Conservation (phyloP, 2,888 invertebrate species). For the Sphinx pinastri region DNA sequence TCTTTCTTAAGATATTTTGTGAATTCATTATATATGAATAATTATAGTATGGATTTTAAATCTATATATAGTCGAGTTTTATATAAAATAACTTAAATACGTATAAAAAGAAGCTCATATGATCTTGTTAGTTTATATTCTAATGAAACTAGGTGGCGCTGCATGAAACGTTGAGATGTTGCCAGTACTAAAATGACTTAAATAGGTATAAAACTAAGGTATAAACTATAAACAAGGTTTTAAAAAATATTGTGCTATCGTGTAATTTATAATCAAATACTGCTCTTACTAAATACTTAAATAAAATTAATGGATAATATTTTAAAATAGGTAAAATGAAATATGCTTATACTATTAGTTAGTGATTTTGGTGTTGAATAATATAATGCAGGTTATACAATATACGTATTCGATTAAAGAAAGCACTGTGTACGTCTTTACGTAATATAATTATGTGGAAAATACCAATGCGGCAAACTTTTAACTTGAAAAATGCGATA, state of each 20-base stretch:
- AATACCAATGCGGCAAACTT: too few species aligned
- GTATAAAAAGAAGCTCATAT: background rate
- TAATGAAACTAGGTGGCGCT: conserved; percentile 17
- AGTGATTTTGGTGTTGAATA: too few species aligned
- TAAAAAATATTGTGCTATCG: background rate
- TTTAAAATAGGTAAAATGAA: too few species aligned
- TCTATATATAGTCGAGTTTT: background rate
- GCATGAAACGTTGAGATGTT: background rate
- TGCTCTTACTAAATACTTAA: too few species aligned
- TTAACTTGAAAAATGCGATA: too few species aligned
- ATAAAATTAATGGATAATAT: too few species aligned
- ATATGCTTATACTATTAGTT: too few species aligned
- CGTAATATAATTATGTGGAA: too few species aligned
- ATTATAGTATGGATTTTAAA: background rate
- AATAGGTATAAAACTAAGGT: background rate
- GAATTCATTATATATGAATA: background rate
- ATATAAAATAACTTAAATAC: background rate
- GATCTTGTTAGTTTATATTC: background rate
- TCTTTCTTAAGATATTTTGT: background rate
- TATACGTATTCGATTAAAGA: too few species aligned
- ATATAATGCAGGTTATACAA: too few species aligned
- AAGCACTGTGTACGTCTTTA: too few species aligned
- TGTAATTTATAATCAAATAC: too few species aligned
- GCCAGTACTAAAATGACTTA: conserved; percentile 6
- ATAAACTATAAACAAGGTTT: background rate